Base-by-base conservation (phyloP, 2,888 invertebrate genomes). In the Oscheius onirici region DNA sequence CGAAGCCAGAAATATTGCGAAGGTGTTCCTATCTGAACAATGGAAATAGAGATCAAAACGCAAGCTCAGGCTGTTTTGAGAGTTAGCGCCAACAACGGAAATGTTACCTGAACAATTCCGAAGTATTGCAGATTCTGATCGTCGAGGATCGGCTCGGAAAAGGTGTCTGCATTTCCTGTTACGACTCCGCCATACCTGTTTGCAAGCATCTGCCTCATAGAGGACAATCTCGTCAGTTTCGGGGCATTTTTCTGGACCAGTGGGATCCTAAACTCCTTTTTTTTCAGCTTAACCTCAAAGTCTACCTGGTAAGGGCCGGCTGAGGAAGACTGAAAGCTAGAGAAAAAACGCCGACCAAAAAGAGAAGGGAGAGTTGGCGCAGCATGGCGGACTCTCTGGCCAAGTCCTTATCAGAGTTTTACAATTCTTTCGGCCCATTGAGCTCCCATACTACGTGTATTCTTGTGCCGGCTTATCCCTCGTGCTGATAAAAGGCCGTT, bases 61-160 rank as follows among this genome's bases (percentile, higher is more conserved):
- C n/a, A n/a, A n/a, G n/a, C n/a, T n/a, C n/a, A n/a, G n/a, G n/a
- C n/a, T n/a, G n/a, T n/a, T n/a, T n/a, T n/a, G n/a, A n/a, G n/a
- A n/a, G n/a, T n/a, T 81, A 90, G 90, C 20, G 90, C 90, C 28
- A 10, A n/a, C 57, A 57, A n/a, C n/a, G n/a, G n/a, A n/a, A n/a
- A n/a, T n/a, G n/a, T n/a, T n/a, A n/a, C n/a, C n/a, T n/a, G n/a
- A n/a, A 41, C 41, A 43, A 17, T 40, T 20, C 40, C 17, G 6
- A 41, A 41, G 20, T 46, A 46, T 13, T 46, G 46, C 15, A 46
- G 46, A 46, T 46, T 46, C 20, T 46, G 46, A 20, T 46, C 46
- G 11, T 46, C 20, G 0, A 46, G 20, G 13, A 46, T 15, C 5
- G 46, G 46, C 58, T 58, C 40, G 43, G 40, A n/a, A 20, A 41